These are phyloP conservation scores for Hipparchia sbordonii DNA, from an alignment of 2,888 invertebrate species.

Conservation along the genomic window DNA sequence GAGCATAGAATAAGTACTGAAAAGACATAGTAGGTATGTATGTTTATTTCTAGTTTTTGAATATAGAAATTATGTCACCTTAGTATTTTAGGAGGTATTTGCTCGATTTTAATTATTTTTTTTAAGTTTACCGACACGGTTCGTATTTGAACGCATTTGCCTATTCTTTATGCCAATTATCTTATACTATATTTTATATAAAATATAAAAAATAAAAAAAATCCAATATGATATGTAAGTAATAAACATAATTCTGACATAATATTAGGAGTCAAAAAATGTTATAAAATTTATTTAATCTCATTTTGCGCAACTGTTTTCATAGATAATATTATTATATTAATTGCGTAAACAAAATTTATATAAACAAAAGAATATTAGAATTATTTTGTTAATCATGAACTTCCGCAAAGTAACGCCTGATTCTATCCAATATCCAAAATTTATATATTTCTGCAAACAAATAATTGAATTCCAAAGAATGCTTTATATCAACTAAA, in stretches of 20 bases:
- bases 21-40: no score
- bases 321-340: no score
- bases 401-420: no score
- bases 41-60: no score
- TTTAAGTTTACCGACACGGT: neutral
- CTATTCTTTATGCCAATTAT: neutral
- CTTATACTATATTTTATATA: neutral
- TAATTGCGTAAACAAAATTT: no score
- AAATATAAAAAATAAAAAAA: neutral
- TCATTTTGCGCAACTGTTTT: neutral
- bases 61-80: neutral
- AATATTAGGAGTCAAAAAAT: no score
- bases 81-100: neutral
- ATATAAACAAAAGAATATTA: no score
- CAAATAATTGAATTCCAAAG: neutral
- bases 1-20: neutral
- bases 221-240: neutral
- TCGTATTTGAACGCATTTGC: constrained; percentile 2
- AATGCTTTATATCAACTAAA: neutral
- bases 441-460: neutral
- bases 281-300: neutral
- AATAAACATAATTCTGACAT: no score
- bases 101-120: neutral
- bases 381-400: no score
- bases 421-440: no score